A percentile compares a stretch with the other conserved stretches of the same genome.
These are phyloP conservation scores for Entosphenus tridentatus DNA, from an alignment of 2,113 vertebrate species.

Conservation along the genomic window DNA sequence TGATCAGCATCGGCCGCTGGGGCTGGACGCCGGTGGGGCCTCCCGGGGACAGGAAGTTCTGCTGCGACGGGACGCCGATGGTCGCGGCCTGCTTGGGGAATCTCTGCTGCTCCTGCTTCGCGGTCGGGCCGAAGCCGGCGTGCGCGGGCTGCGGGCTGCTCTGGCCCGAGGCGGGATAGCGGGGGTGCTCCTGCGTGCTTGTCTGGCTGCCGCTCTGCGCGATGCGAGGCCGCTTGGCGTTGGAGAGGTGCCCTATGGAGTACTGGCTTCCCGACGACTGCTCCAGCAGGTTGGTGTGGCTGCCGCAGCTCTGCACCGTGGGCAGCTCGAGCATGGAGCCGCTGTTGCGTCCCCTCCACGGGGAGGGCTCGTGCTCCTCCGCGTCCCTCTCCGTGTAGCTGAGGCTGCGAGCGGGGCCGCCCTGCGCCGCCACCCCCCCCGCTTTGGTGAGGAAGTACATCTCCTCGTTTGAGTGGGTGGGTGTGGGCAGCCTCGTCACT, in stretches of 20 bases:
- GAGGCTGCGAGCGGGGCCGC: constrained; percentile 36
- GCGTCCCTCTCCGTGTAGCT: constrained; percentile 49
- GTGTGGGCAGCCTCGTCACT: constrained; percentile 4
- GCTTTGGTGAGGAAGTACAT: constrained; percentile 12
- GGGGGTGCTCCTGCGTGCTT: constrained; percentile 55
- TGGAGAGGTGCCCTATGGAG: constrained; percentile 32
- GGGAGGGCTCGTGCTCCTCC: constrained; percentile 27
- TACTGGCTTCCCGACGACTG: constrained; percentile 48
- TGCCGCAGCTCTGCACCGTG: background rate
- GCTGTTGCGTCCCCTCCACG: constrained; percentile 41
- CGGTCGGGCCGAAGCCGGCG: background rate
- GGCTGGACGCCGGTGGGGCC: background rate
- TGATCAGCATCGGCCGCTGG: constrained; percentile 1
- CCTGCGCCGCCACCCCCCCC: constrained; percentile 41
- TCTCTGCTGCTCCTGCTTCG: too few relatives aligned
- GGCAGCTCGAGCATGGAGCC: constrained; percentile 67
- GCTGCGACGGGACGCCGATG: background rate
- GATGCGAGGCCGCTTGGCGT: constrained; percentile 34
- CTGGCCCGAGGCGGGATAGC: constrained; percentile 42
- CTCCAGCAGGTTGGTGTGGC: constrained; percentile 22
- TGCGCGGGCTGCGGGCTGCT: constrained; percentile 21
- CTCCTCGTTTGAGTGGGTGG: constrained; percentile 1
- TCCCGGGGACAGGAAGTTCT: background rate
- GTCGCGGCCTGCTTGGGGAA: background rate
- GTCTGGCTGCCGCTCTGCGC: constrained; percentile 47